These are phyloP conservation scores for Psammodynastes pulverulentus DNA, from an alignment of 2,113 vertebrate species.

Conservation along the genomic window DNA sequence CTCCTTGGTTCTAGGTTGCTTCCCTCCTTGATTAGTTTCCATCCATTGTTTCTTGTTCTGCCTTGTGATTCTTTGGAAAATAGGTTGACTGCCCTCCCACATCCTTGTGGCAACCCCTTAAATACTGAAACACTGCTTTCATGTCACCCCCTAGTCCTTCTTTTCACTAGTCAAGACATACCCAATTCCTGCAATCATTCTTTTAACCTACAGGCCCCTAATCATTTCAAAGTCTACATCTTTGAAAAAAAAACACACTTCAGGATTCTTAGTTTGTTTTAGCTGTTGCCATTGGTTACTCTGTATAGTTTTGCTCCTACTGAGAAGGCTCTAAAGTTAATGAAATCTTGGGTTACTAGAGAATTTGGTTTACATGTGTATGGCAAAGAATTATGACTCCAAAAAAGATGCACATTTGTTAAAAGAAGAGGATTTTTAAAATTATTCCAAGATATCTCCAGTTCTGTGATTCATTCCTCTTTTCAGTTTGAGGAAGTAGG, in stretches of 20 bases:
- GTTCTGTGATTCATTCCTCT: neutral
- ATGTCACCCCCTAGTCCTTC: neutral
- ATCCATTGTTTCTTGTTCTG: neutral
- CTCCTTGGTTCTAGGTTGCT: neutral
- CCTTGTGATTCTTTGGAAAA: neutral
- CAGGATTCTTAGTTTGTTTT: neutral
- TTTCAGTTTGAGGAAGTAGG: neutral
- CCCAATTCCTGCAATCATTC: neutral
- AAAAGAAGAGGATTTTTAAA: neutral
- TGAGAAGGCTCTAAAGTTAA: neutral
- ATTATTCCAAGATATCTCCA: neutral
- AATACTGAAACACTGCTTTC: neutral
- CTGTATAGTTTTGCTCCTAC: neutral
- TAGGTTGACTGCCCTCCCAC: neutral
- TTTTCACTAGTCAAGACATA: neutral
- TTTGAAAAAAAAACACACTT: neutral
- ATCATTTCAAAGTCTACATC: neutral
- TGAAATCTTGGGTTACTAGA: neutral
- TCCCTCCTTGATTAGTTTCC: neutral
- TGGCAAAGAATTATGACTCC: neutral
- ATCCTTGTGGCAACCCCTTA: neutral
- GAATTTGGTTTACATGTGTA: neutral
- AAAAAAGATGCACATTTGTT: neutral
- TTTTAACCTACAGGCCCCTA: neutral
- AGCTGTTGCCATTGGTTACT: neutral